Percentiles rank a stretch among this genome's conserved stretches.
Evolutionary conservation across 2,113 vertebrate genomes (phyloP).

Genomic region (Capreolus pygargus): DNA sequence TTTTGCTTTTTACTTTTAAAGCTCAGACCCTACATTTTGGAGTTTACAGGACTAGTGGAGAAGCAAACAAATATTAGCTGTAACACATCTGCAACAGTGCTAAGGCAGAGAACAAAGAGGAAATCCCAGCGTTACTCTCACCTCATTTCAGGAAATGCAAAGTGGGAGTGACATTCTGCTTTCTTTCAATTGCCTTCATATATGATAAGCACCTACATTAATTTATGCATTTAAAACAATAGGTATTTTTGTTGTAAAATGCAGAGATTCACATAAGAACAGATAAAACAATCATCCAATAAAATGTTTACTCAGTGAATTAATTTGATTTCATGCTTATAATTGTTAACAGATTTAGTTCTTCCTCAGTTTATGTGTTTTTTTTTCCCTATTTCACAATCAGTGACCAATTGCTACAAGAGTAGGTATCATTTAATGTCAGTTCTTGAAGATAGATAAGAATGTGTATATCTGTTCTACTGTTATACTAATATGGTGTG

Average conservation of each 20-base stretch:
- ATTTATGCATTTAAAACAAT: neutral
- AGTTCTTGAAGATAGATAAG: neutral
- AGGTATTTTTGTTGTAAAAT: neutral
- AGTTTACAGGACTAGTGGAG: neutral
- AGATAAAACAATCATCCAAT: neutral
- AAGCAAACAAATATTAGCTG: neutral
- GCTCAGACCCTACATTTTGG: neutral
- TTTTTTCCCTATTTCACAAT: neutral
- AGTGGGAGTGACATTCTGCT: neutral
- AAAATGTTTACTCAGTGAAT: neutral
- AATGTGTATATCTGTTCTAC: neutral
- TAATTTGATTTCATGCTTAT: neutral
- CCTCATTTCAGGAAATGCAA: neutral
- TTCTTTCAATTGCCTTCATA: neutral
- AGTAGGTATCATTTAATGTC: neutral
- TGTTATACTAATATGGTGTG: neutral
- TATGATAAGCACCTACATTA: neutral
- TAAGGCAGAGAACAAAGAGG: neutral
- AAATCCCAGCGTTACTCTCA: neutral
- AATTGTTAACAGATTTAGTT: neutral
- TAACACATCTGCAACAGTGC: neutral
- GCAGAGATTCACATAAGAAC: neutral
- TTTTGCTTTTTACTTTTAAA: neutral
- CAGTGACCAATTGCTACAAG: neutral
- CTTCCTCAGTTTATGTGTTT: neutral